phyloP scores from a whole-genome alignment of 2,888 invertebrate genomes.

The Clunio marinus region DNA sequence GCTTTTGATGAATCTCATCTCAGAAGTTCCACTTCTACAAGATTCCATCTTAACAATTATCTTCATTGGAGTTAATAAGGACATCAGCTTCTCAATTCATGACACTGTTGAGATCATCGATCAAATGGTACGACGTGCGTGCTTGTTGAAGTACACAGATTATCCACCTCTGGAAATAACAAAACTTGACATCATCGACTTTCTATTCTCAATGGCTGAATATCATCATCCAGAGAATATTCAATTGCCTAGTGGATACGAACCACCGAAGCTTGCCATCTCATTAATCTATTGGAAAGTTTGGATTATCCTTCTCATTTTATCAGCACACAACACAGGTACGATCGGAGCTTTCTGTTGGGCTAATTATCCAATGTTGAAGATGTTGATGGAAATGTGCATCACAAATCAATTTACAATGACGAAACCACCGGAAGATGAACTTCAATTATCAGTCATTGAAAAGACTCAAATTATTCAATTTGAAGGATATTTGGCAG shows the following conservation, averaged over 20 bases:
- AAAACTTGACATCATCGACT: conserved; percentile 80
- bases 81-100: conserved; percentile 72
- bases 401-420: conserved; percentile 72
- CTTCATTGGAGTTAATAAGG: conserved; percentile 69
- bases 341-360: conserved; percentile 83
- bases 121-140: conserved; percentile 78
- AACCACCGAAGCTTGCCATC: conserved; percentile 82
- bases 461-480: conserved; percentile 78
- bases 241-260: conserved; percentile 73
- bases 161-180: conserved; percentile 69
- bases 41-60: conserved; percentile 77
- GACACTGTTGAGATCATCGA: conserved; percentile 85
- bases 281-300: conserved; percentile 93
- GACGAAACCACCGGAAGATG: conserved; percentile 60
- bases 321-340: conserved; percentile 88
- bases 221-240: conserved; percentile 93
- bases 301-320: conserved; percentile 80
- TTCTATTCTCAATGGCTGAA: conserved; percentile 83
- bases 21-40: conserved; percentile 84
- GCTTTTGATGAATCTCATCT: conserved; percentile 70
- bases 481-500: conserved; percentile 89
- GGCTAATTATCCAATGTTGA: conserved; percentile 84
- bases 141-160: conserved; percentile 68
- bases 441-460: conserved; percentile 62
- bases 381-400: conserved; percentile 91